Evolutionary conservation across 1,140 invertebrate species (phyloP).

Genomic region (Drosophila bocqueti): DNA sequence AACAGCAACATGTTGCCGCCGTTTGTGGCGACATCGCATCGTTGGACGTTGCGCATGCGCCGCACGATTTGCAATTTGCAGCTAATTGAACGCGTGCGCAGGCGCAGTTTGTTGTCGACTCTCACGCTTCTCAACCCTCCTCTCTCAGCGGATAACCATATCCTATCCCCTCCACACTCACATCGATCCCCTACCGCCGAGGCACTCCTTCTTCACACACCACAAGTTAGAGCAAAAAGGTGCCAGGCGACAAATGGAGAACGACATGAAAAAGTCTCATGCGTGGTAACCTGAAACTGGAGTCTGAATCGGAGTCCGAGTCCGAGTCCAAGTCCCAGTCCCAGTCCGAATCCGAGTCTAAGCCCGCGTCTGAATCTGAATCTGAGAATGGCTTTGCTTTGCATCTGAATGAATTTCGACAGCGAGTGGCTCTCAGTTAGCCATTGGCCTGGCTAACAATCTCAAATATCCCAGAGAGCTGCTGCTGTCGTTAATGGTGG

Average conservation of each 20-base stretch:
- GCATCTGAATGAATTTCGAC: constrained; percentile 78
- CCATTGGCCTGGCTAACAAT: neutral
- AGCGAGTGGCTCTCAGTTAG: constrained; percentile 42
- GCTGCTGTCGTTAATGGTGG: constrained; percentile 16
- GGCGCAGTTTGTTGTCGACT: constrained; percentile 72
- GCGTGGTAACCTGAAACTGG: constrained; percentile 59
- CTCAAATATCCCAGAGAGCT: constrained; percentile 4
- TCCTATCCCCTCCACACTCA: constrained; percentile 14
- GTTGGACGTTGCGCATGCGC: constrained; percentile 75
- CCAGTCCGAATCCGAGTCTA: constrained; percentile 24
- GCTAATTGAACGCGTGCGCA: constrained; percentile 83
- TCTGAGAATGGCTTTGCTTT: constrained; percentile 57
- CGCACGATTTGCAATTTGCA: constrained; percentile 82
- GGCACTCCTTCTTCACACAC: constrained; percentile 16
- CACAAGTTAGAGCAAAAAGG: constrained; percentile 44
- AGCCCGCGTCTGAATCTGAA: constrained; percentile 45
- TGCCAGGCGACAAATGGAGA: constrained; percentile 70
- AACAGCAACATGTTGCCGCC: constrained; percentile 70
- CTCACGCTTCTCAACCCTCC: constrained; percentile 52
- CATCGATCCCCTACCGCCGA: neutral
- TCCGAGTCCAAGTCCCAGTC: constrained; percentile 25
- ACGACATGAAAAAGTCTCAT: constrained; percentile 60
- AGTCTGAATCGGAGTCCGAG: constrained; percentile 20
- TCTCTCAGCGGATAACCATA: constrained; percentile 8
- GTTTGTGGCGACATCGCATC: constrained; percentile 52